Conservation (phyloP, 2,888 invertebrate genomes). For the Silvanus unidentatus region DNA sequence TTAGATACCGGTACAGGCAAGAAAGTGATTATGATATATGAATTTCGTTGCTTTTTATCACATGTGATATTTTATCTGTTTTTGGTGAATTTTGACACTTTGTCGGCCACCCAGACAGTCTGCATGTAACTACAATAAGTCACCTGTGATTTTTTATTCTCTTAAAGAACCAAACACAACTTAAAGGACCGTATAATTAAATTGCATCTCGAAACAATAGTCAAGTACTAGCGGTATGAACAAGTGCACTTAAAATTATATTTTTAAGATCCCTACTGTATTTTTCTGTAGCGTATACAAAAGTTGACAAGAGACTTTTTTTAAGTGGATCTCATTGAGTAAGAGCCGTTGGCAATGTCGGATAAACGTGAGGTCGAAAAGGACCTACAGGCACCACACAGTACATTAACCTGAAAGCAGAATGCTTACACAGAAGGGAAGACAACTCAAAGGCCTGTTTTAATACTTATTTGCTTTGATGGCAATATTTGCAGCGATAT, state of each 20-base stretch:
- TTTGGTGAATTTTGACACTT: too few relatives aligned
- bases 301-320: background rate
- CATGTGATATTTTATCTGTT: background rate
- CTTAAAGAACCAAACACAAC: too few relatives aligned
- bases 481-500: too few relatives aligned
- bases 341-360: slow-evolving; percentile 18
- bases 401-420: slow-evolving; percentile 28
- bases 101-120: too few relatives aligned
- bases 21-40: slow-evolving; percentile 1
- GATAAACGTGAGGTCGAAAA: slow-evolving; percentile 18
- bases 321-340: slow-evolving; percentile 3
- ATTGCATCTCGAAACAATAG: too few relatives aligned
- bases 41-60: slow-evolving; percentile 3
- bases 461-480: slow-evolving; percentile 1
- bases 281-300: too few relatives aligned
- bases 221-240: too few relatives aligned
- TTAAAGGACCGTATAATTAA: too few relatives aligned
- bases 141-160: too few relatives aligned
- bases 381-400: slow-evolving; percentile 24
- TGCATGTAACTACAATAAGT: too few relatives aligned
- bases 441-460: slow-evolving; percentile 3
- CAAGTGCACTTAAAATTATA: too few relatives aligned
- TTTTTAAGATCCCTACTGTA: too few relatives aligned
- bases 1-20: slow-evolving; percentile 7
- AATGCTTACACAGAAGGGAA: slow-evolving; percentile 3